Base-by-base conservation (phyloP, 2,797 vertebrate species). In the Cetoscarus ocellatus region DNA sequence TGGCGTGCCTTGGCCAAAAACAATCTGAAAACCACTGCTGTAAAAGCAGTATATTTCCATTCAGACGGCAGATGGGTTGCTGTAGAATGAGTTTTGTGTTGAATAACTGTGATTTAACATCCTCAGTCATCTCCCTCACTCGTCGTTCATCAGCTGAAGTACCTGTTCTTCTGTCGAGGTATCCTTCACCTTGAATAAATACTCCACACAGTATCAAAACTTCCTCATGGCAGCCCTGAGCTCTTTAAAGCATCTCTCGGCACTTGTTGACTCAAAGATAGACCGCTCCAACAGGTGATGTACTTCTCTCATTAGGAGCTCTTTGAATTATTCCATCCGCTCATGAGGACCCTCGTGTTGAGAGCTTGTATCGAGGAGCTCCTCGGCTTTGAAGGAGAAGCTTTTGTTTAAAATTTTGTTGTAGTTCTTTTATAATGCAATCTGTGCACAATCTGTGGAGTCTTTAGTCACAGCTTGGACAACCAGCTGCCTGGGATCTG, bases 311-410 rank as follows among this genome's bases (percentile, higher is more conserved):
- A 43, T 35, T 27, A 64, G 39, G 68, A 66, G 65, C 34, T 42
- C 15, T 17, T 15, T 48, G 17, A 70, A 70, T 51, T 17, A 77
- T 73, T 67, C 55, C 62, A 44, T 73, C 60, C 56, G 5, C 35
- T 69, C 36, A 4, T 17, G 69, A 78, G 60, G 63, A 42, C 49
- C 18, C 39, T 50, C 39, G 50, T 45, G 48, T 58, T 19, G 35
- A 58, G 58, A 14, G 34, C 55, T 67, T 59, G 45, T 35, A 38
- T 44, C 11, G 57, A 69, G 62, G 15, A 55, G 51, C 60, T 72
- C 53, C 67, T 80, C 36, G 49, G 44, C 64, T 77, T 55, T 65
- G 34, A 61, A 67, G 55, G 56, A 42, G 73, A 66, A 39, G 50
- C 51, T 76, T 55, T 78, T 67, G 42, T 75, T 75, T 51, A 36